phyloP scores from a whole-genome alignment of 1,140 invertebrate species.

The Orussus abietinus region DNA sequence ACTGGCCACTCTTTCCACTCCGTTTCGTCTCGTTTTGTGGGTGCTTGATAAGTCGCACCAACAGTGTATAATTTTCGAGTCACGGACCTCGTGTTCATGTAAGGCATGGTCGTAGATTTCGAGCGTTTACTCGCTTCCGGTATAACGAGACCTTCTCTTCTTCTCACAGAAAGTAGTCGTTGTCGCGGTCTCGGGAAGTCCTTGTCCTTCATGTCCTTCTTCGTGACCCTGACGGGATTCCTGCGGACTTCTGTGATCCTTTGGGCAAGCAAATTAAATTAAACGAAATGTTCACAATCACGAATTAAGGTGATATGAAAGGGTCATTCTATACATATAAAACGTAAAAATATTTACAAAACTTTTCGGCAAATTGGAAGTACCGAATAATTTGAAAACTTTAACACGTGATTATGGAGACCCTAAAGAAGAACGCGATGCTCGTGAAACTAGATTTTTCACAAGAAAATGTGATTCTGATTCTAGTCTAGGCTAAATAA shows the following conservation, averaged over 20 bases:
- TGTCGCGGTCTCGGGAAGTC: conserved; percentile 25
- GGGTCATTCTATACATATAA: too few species aligned
- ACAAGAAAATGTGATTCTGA: too few species aligned
- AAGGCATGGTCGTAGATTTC: conserved; percentile 25
- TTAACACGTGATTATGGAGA: too few species aligned
- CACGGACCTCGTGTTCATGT: conserved; percentile 44
- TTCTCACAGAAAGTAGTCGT: conserved; percentile 26
- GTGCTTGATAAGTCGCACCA: conserved; percentile 40
- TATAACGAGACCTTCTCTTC: conserved; percentile 15
- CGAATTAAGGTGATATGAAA: too few species aligned
- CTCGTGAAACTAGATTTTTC: too few species aligned
- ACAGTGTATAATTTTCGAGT: conserved; percentile 40
- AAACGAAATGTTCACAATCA: background rate
- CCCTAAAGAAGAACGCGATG: too few species aligned
- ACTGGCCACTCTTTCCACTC: conserved; percentile 41
- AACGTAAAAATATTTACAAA: too few species aligned
- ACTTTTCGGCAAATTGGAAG: too few species aligned
- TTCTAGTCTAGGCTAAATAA: too few species aligned
- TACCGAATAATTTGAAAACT: too few species aligned
- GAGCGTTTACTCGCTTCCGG: conserved; percentile 17
- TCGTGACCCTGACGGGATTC: conserved; percentile 25
- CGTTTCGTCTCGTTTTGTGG: conserved; percentile 24
- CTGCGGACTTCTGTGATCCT: conserved; percentile 23
- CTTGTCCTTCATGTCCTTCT: conserved; percentile 23
- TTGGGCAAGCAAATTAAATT: too few species aligned